Conservation (phyloP, 2,797 vertebrate species). For the Sphaeramia orbicularis region DNA sequence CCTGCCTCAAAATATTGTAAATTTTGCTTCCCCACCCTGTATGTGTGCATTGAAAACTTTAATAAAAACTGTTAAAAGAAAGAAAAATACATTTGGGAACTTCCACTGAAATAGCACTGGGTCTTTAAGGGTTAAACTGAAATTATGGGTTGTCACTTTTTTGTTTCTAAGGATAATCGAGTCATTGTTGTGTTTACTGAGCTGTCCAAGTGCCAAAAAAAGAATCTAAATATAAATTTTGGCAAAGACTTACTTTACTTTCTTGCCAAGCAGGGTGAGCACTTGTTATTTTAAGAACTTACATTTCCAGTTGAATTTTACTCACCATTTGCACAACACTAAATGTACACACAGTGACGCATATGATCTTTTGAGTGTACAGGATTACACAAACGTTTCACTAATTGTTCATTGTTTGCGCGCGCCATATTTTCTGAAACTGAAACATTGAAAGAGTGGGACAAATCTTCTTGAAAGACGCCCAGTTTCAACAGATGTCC, state of each 20-base stretch:
- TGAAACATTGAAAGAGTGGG: background rate
- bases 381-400: background rate
- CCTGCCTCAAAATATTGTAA: no score
- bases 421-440: background rate
- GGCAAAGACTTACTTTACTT: background rate
- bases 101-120: no score
- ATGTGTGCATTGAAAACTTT: no score
- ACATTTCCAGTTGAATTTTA: background rate
- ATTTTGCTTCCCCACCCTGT: no score
- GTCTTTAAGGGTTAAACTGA: no score
- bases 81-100: no score
- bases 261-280: background rate
- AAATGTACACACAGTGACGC: background rate
- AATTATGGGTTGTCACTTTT: background rate
- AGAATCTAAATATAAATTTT: background rate
- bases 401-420: background rate
- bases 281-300: background rate
- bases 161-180: background rate
- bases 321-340: background rate
- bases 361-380: background rate
- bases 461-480: background rate
- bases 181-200: background rate
- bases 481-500: background rate
- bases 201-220: background rate
- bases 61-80: no score